phyloP scores from a whole-genome alignment of 1,140 invertebrate genomes.

The Bombus pyrosoma region DNA sequence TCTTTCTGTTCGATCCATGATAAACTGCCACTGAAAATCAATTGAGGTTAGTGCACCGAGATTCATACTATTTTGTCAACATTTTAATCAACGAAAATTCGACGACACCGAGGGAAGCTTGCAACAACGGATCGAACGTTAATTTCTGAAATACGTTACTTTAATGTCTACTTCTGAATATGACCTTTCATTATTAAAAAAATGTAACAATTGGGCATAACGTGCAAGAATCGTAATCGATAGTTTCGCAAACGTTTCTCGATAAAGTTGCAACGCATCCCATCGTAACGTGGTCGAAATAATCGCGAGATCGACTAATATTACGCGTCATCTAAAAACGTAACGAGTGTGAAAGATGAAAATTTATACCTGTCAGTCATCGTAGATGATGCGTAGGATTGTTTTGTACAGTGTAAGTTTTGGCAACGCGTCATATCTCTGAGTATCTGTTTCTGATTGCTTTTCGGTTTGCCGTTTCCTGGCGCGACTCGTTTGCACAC shows the following conservation, averaged over 20 bases:
- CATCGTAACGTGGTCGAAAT: too few species aligned
- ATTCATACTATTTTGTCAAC: not conserved
- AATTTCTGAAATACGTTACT: not conserved
- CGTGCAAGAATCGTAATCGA: not conserved
- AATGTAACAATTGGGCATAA: not conserved
- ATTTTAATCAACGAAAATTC: not conserved
- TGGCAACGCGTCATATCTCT: slow-evolving; percentile 72
- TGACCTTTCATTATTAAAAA: not conserved
- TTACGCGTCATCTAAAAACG: too few species aligned
- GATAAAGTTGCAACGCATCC: not conserved
- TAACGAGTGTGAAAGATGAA: not conserved
- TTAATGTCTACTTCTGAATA: not conserved
- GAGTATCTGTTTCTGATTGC: slow-evolving; percentile 27
- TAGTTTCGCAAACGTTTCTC: not conserved
- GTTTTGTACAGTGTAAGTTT: slow-evolving; percentile 33
- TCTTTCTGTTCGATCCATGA: slow-evolving; percentile 58
- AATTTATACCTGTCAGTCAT: slow-evolving; percentile 64
- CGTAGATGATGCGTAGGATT: slow-evolving; percentile 36
- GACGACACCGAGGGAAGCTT: not conserved
- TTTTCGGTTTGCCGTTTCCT: not conserved
- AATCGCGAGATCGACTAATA: too few species aligned
- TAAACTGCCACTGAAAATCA: slow-evolving; percentile 52
- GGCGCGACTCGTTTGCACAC: slow-evolving; percentile 58
- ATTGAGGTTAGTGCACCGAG: slow-evolving; percentile 3
- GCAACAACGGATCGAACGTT: not conserved